These are phyloP conservation scores for Onychomys torridus DNA, from an alignment of 2,797 vertebrate species.

Conservation along the genomic window DNA sequence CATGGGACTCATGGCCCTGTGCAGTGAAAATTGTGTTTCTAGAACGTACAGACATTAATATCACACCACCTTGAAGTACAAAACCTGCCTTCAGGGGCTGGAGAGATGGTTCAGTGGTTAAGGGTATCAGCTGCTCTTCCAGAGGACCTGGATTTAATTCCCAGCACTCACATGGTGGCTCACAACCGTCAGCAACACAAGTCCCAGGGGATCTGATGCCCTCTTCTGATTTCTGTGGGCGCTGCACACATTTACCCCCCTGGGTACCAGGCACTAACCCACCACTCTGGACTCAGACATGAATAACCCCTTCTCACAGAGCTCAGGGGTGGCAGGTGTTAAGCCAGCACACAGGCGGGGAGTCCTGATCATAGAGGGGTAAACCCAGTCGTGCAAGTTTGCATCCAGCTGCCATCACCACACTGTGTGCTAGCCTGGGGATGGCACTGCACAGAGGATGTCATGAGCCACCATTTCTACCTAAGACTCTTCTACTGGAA, in stretches of 20 bases:
- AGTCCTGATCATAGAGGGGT: fast-evolving
- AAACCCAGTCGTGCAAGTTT: background rate
- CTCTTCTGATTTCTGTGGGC: background rate
- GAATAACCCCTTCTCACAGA: background rate
- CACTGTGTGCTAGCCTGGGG: background rate
- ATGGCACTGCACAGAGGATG: background rate
- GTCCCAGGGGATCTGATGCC: no score
- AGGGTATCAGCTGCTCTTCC: background rate
- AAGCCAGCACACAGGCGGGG: background rate
- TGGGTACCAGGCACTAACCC: background rate
- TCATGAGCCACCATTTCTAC: background rate
- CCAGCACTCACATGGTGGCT: background rate
- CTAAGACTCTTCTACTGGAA: background rate
- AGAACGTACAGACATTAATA: background rate
- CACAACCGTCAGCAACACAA: background rate
- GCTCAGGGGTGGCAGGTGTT: background rate
- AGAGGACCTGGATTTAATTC: background rate
- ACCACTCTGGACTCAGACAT: background rate
- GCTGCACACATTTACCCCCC: background rate
- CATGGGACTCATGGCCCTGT: no score
- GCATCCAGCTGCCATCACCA: background rate
- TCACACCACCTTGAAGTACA: background rate
- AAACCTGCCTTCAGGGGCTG: background rate
- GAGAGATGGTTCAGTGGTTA: background rate
- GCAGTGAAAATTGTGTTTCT: background rate